Base-by-base conservation (phyloP, 2,113 vertebrate species). In the Hippoglossus stenolepis region DNA sequence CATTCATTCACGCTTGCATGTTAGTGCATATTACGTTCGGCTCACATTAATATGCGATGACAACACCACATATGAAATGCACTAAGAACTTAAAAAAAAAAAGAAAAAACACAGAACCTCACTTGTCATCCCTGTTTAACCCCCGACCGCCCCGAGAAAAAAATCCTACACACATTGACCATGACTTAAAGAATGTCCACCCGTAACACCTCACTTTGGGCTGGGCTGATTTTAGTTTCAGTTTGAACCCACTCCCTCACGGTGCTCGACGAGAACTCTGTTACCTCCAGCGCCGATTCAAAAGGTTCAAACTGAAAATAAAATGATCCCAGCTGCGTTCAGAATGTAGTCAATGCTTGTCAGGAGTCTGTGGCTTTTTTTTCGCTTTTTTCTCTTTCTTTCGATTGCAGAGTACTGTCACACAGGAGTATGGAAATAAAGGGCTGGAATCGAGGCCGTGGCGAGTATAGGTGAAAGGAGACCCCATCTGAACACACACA, bases 161-260 rank as follows among this genome's bases (percentile, higher is more conserved):
- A 56, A 79, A 79, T 10, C 47, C 24, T n/a, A 79, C 59, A 61
- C 31, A 82, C 84, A 75, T 85, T 75, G 71, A 90, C 66, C 84
- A 85, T 58, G 87, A 91, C 87, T 85, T 86, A 80, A 90, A 89
- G 91, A 92, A 93, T 92, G 91, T 93, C 80, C 82, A 89, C 84
- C 53, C 5, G 70, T 65, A 84, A 88, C 75, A 89, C 84, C 86
- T 93, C 84, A 82, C 82, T 83, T 75, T 12, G 65, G 76, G 79
- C 63, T 51, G 26, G 69, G 71, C 13, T 74, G 74, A 70, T 81
- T 83, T 82, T 78, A 73, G 31, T 79, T 77, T 86, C 82, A 83
- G 79, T 80, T 87, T 71, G 8, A 85, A 74, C 71, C 73, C 43
- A 5, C 65, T 77, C 66, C 63, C 70, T 75, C 61, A 56, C 0